Conservation (phyloP, 2,797 vertebrate genomes). For the Apogon talboti region DNA sequence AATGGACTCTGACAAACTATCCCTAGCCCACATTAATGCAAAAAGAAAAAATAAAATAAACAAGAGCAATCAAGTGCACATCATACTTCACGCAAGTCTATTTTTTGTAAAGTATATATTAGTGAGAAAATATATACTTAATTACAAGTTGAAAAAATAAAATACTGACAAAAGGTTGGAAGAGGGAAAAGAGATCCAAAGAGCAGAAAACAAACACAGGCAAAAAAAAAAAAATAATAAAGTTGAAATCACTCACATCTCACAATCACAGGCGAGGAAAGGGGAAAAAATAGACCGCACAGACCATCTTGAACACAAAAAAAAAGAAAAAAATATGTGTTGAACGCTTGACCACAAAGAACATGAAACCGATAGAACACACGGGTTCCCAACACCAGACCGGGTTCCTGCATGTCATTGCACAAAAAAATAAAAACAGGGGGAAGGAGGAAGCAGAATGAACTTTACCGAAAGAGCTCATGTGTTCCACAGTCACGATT, state of each 20-base stretch:
- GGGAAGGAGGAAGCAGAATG: conserved; percentile 68
- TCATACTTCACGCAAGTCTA: conserved; percentile 87
- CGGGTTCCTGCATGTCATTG: conserved; percentile 67
- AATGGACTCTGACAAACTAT: conserved; percentile 87
- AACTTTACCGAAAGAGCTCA: conserved; percentile 81
- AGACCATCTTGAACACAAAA: conserved; percentile 76
- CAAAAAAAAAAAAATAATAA: conserved; percentile 7
- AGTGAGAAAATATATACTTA: conserved; percentile 86
- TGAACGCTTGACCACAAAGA: conserved; percentile 74
- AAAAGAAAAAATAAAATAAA: conserved; percentile 50
- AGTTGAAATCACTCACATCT: conserved; percentile 48
- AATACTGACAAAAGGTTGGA: conserved; percentile 77
- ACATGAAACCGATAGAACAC: conserved; percentile 63
- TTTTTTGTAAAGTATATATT: conserved; percentile 88
- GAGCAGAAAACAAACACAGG: conserved; percentile 47
- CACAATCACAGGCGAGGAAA: conserved; percentile 50
- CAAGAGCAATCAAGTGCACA: conserved; percentile 87
- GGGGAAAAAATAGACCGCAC: conserved; percentile 50
- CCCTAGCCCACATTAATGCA: conserved; percentile 87
- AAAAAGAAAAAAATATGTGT: conserved; percentile 55
- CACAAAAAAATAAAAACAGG: conserved; percentile 41
- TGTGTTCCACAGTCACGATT: conserved; percentile 49
- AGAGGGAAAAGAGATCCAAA: conserved; percentile 64
- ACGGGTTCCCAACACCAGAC: conserved; percentile 63
- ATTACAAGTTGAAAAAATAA: conserved; percentile 75